phyloP scores from a whole-genome alignment of 2,797 vertebrate genomes.

The Fringilla coelebs region DNA sequence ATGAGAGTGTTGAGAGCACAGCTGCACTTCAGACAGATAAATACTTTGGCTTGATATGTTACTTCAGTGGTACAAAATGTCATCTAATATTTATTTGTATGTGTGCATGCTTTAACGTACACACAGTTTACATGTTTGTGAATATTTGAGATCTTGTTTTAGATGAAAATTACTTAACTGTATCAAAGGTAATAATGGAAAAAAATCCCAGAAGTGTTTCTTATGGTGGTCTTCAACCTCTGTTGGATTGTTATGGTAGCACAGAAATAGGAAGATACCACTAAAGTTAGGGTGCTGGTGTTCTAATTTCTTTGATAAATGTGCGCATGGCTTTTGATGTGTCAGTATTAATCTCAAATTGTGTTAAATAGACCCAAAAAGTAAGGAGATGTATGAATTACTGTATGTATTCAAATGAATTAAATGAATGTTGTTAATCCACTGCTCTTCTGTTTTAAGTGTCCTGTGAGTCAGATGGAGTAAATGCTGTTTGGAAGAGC shows the following conservation, averaged over 20 bases:
- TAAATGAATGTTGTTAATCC: not conserved
- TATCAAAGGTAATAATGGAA: not conserved
- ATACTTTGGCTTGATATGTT: not conserved
- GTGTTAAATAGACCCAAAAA: not conserved
- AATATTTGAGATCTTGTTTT: not conserved
- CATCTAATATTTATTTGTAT: not conserved
- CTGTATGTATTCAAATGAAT: not conserved
- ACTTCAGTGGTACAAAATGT: not conserved
- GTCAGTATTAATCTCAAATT: not conserved
- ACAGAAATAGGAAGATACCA: not conserved
- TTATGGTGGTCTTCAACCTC: not conserved
- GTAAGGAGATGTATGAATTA: not conserved
- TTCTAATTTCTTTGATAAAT: not conserved
- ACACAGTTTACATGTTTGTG: not conserved
- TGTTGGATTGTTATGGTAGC: not conserved
- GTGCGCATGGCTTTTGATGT: not conserved
- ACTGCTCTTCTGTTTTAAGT: not conserved
- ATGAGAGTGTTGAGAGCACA: not conserved
- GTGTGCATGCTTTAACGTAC: fast-evolving
- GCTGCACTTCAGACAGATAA: not conserved
- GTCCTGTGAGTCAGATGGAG: not conserved
- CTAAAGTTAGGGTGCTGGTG: not conserved
- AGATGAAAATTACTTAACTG: not conserved
- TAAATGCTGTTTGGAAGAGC: not conserved
- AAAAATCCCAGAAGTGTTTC: not conserved